These are phyloP conservation scores for Takifugu flavidus DNA, from an alignment of 2,113 vertebrate species.

Conservation along the genomic window DNA sequence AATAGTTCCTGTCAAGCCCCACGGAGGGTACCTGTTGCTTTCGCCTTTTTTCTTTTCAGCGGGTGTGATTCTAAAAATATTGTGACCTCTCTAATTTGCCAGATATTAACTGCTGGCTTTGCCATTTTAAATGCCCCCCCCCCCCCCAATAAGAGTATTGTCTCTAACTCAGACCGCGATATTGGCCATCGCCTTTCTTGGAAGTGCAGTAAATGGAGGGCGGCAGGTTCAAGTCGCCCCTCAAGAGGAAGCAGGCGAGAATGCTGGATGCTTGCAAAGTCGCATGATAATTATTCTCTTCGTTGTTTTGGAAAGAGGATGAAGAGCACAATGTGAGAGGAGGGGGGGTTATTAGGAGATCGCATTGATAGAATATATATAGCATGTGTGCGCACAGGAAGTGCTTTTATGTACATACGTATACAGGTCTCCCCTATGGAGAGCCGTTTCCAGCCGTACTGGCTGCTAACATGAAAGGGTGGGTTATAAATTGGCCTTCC, in stretches of 20 bases:
- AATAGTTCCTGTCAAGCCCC: slow-evolving; percentile 88
- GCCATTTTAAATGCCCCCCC: slow-evolving; percentile 29
- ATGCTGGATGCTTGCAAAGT: slow-evolving; percentile 68
- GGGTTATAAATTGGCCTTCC: slow-evolving; percentile 75
- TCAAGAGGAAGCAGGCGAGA: slow-evolving; percentile 63
- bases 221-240: slow-evolving; percentile 61
- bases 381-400: slow-evolving; percentile 28
- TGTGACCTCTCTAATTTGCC: slow-evolving; percentile 66
- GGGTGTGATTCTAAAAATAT: slow-evolving; percentile 78
- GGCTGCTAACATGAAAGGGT: slow-evolving; percentile 58
- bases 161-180: slow-evolving; percentile 56
- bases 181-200: slow-evolving; percentile 65
- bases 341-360: slow-evolving; percentile 56
- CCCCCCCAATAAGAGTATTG: slow-evolving; percentile 31
- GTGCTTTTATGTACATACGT: slow-evolving; percentile 42
- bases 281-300: slow-evolving; percentile 75
- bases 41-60: slow-evolving; percentile 62
- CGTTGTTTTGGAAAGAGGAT: slow-evolving; percentile 65
- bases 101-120: slow-evolving; percentile 54
- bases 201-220: slow-evolving; percentile 61
- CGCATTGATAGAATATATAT: slow-evolving; percentile 33
- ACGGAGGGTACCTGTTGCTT: slow-evolving; percentile 87
- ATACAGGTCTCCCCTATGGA: slow-evolving; percentile 14
- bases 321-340: slow-evolving; percentile 42
- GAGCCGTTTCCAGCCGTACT: slow-evolving; percentile 7